Evolutionary conservation across 2,888 invertebrate genomes (phyloP), one percentile per base, ranked within the genome.

Genomic region (Sussaba pulchella): DNA sequence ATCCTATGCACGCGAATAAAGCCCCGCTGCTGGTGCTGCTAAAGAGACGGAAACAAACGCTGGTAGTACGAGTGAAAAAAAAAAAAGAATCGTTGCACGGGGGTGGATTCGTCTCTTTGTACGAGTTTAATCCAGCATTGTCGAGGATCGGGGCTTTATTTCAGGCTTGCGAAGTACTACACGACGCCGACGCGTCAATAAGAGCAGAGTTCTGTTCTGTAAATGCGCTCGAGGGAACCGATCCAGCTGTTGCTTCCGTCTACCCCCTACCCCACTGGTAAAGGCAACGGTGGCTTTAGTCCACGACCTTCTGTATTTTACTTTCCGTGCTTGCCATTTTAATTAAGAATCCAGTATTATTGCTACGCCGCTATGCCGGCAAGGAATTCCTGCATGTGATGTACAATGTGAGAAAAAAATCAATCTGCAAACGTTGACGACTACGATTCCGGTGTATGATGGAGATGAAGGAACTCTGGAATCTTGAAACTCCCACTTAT

Each of bases 231-330:
- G 90, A 90, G 92, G 92, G 91, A 91, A 92, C 90, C 80, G 88
- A 91, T 92, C 92, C 92, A 92, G 92, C 92, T 92, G 92, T 92
- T 92, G 92, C 91, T 89, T 87, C 86, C 86, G 84, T n/a, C n/a
- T 4, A 43, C n/a, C 50, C 85, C 50, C 57, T n/a, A 41, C 79
- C 5, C 39, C 41, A n/a, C 43, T 21, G 17, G 12, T 21, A 10
- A 45, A 54, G 66, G 45, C 70, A 52, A 41, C 31, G 41, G 31
- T 52, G 64, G 57, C 64, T 57, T 64, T 59, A 63, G 59, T 79
- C 78, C 81, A 69, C 85, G 86, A 88, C 87, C 86, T 88, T 87
- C 86, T 88, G 82, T 84, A 84, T 85, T 87, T 86, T 83, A 71
- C 80, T 67, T 84, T 83, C 82, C 87, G 67, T 71, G 88, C 88